phyloP scores from a whole-genome alignment of 2,797 vertebrate genomes.

The Vipera ursinii region DNA sequence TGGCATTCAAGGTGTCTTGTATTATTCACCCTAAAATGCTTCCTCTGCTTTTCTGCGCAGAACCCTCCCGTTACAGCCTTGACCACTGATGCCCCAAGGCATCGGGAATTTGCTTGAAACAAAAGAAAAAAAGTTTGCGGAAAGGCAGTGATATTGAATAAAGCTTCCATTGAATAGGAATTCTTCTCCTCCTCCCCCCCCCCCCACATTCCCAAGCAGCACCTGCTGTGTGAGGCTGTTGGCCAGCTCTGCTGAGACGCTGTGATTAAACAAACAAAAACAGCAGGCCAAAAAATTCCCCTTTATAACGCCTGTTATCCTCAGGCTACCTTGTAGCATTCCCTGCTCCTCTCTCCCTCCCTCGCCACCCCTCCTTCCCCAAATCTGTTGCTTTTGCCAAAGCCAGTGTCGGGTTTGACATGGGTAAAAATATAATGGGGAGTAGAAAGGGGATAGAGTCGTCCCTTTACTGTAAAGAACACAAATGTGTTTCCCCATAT shows the following conservation, averaged over 20 bases:
- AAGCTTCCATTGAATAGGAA: constrained; percentile 71
- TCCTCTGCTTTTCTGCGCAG: constrained; percentile 56
- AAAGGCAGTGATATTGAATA: constrained; percentile 70
- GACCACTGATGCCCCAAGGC: constrained; percentile 61
- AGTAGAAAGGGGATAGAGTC: neutral
- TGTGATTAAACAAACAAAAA: constrained; percentile 73
- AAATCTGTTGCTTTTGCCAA: constrained; percentile 31
- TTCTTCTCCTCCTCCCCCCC: constrained; percentile 62
- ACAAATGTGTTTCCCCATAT: constrained; percentile 41
- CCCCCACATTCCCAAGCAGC: constrained; percentile 69
- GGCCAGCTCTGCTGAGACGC: constrained; percentile 67
- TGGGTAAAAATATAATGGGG: constrained; percentile 17
- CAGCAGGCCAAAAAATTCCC: constrained; percentile 70
- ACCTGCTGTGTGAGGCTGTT: constrained; percentile 66
- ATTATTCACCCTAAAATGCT: constrained; percentile 55
- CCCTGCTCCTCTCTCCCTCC: constrained; percentile 41
- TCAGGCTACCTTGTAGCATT: constrained; percentile 67
- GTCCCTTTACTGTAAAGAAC: constrained; percentile 50
- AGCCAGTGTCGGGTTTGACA: constrained; percentile 39
- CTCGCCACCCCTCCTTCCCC: neutral
- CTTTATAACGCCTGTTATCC: constrained; percentile 72
- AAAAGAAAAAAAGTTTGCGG: constrained; percentile 68
- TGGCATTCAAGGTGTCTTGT: constrained; percentile 53
- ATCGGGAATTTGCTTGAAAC: constrained; percentile 66
- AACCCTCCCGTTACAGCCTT: constrained; percentile 61